These are phyloP conservation scores for Engraulis encrasicolus DNA, from an alignment of 2,113 vertebrate genomes.

Conservation along the genomic window DNA sequence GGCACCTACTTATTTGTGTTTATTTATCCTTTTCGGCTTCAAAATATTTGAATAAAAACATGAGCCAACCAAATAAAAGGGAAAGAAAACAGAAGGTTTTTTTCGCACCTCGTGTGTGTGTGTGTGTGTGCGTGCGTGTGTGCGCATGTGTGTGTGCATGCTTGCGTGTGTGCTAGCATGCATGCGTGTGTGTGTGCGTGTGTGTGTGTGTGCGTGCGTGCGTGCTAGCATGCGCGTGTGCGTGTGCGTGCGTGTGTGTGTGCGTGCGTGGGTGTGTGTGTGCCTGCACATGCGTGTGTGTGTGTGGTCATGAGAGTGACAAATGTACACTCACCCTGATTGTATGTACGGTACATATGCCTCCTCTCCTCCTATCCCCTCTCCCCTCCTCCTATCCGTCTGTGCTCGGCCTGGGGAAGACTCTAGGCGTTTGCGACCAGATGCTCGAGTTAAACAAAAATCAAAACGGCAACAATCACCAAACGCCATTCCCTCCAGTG, in stretches of 20 bases:
- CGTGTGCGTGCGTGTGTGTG: neutral
- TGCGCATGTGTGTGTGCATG: neutral
- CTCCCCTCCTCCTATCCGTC: neutral
- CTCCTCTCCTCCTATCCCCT: too few species aligned
- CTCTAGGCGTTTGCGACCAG: neutral
- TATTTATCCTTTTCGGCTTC: neutral
- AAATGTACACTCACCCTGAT: constrained; percentile 27
- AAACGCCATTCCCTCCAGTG: neutral
- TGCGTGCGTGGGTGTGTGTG: too few species aligned
- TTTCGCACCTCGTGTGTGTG: constrained; percentile 25
- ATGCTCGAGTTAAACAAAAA: constrained; percentile 20
- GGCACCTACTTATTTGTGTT: neutral
- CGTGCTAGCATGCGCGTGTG: too few species aligned
- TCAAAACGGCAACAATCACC: neutral
- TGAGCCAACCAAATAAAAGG: too few species aligned
- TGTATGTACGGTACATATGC: constrained; percentile 28
- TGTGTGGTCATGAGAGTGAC: neutral
- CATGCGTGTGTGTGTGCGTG: neutral
- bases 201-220: too few species aligned
- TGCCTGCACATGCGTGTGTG: constrained; percentile 7
- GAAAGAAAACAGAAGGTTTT: too few species aligned
- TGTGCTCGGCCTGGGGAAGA: constrained; percentile 18
- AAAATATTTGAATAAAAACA: neutral
- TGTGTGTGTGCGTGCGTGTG: neutral
- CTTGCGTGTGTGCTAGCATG: too few species aligned